Conservation (phyloP, 2,888 invertebrate genomes). For the Caenorhabditis sp. region DNA sequence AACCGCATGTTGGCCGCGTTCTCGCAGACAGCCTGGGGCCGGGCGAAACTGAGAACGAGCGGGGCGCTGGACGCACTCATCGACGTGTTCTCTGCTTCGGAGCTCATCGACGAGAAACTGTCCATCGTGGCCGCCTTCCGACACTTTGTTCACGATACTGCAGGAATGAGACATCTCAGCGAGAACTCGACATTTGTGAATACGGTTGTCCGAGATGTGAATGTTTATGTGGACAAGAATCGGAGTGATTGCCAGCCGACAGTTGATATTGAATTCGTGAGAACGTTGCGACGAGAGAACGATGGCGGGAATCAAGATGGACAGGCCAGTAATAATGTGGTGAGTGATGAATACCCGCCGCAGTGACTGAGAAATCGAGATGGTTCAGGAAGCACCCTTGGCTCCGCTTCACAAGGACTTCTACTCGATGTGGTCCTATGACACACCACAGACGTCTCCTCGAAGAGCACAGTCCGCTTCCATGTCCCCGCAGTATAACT, state of each 20-base stretch:
- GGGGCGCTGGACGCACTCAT: slow-evolving; percentile 76
- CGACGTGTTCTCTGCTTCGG: slow-evolving; percentile 50
- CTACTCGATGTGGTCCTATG: slow-evolving; percentile 64
- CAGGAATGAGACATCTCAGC: slow-evolving; percentile 66
- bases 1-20: slow-evolving; percentile 61
- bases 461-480: slow-evolving; percentile 39
- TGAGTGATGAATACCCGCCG: not conserved
- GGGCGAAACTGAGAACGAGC: slow-evolving; percentile 73
- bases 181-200: slow-evolving; percentile 65
- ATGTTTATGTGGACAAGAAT: slow-evolving; percentile 62
- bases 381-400: slow-evolving; percentile 15
- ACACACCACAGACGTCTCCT: slow-evolving; percentile 59
- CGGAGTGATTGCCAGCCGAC: slow-evolving; percentile 57
- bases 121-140: slow-evolving; percentile 60
- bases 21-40: slow-evolving; percentile 76
- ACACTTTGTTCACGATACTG: slow-evolving; percentile 74
- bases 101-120: slow-evolving; percentile 51
- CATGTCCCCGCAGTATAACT: slow-evolving; percentile 53
- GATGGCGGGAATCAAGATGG: not conserved
- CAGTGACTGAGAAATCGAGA: not conserved
- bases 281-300: not conserved
- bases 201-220: slow-evolving; percentile 68
- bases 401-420: slow-evolving; percentile 65
- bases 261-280: slow-evolving; percentile 51
- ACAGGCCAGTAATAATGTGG: not conserved